Evolutionary conservation across 2,888 invertebrate species (phyloP), one percentile per base, ranked within the genome.

Genomic region (Amphipoea lucens): DNA sequence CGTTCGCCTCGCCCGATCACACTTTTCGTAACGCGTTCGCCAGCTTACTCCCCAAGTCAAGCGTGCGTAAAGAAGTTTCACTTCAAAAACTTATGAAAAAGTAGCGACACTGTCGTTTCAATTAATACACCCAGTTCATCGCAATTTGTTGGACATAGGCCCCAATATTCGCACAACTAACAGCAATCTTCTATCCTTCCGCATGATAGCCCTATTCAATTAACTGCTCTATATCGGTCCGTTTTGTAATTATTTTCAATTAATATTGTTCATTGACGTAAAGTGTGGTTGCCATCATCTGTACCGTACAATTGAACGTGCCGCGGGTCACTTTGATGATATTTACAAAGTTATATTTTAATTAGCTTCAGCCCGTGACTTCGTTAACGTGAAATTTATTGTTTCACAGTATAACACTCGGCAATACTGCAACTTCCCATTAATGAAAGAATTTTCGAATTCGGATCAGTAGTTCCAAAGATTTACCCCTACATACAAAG

Each of bases 181-280:
- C 62, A 60, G 73, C 45, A 73, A 68, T 74, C 40, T 74, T 78
- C 78, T 51, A 75, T 78, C 23, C 71, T 82, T 84, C 66, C 65
- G 54, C 75, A 74, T 40, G 78, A 71, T 74, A 78, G 74, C 57
- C 74, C 73, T 83, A 74, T 81, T 74, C 77, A 85, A 81, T 85
- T 70, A 77, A 77, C 23, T 4, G n/a, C 17, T 79, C 68, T 79
- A 79, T 87, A 90, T 88, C 83, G 89, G 88, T 76, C 77, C 86
- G 87, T 87, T 87, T 87, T 86, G 89, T 92, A 91, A 91, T 92
- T 90, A 90, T 89, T 89, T 90, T 90, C 90, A 91, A 91, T 92
- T 92, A 90, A 89, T 90, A 89, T 79, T 45, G 83, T 88, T 86
- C 85, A 89, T 87, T 79, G 80, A 76, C 72, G 73, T 68, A 62